phyloP scores from a whole-genome alignment of 1,140 invertebrate species.

The Brachionus plicatilis region DNA sequence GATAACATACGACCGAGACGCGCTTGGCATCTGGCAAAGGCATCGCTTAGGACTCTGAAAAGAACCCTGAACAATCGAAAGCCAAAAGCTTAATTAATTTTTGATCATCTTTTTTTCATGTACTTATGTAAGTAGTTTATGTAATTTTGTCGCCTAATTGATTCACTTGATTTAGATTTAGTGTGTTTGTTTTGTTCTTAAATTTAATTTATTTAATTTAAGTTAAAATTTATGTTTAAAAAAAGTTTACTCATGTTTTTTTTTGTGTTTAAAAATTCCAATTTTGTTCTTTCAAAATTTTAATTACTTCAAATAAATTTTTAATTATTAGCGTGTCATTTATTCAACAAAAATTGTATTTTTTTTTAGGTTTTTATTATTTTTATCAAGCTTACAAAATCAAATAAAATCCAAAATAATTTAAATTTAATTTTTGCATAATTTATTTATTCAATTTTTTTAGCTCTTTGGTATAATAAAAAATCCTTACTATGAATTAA shows the following conservation, averaged over 20 bases:
- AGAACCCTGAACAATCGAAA: conserved; percentile 34
- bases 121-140: conserved; percentile 37
- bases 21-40: conserved; percentile 36
- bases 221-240: not conserved
- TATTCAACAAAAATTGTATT: not conserved
- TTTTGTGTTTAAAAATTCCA: not conserved
- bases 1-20: conserved; percentile 36
- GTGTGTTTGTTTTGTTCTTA: not conserved
- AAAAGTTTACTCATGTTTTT: not conserved
- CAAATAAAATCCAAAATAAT: too few relatives aligned
- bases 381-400: not conserved
- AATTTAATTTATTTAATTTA: conserved; percentile 1
- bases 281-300: not conserved
- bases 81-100: not conserved
- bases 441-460: too few relatives aligned
- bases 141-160: not conserved
- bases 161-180: not conserved
- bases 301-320: not conserved
- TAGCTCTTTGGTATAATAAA: too few relatives aligned
- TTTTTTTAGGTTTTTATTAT: not conserved
- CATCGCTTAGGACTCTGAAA: conserved; percentile 28
- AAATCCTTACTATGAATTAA: too few relatives aligned
- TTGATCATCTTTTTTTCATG: not conserved
- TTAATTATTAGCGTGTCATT: not conserved
- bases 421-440: too few relatives aligned